These are phyloP conservation scores for Microdon myrmicae DNA, from an alignment of 2,888 invertebrate genomes.

Conservation along the genomic window DNA sequence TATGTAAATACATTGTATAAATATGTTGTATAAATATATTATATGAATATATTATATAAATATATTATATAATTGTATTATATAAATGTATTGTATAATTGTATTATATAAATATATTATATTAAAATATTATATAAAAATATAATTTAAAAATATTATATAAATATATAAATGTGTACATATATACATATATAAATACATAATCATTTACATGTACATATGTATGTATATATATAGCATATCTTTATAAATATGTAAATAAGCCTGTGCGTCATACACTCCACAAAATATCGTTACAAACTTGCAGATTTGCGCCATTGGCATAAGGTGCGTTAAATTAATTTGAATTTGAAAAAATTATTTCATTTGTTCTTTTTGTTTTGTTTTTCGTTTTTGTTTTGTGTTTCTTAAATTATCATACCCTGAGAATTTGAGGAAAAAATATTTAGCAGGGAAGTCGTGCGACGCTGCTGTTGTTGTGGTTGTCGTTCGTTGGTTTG, in stretches of 20 bases:
- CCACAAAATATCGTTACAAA: slow-evolving; percentile 47
- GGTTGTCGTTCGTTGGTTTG: slow-evolving; percentile 56
- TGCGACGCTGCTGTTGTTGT: slow-evolving; percentile 73
- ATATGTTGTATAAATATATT: too few relatives aligned
- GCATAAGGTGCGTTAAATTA: slow-evolving; percentile 39
- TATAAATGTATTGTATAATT: too few relatives aligned
- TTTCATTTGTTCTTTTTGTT: slow-evolving; percentile 22
- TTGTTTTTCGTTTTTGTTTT: slow-evolving; percentile 13
- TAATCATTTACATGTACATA: too few relatives aligned
- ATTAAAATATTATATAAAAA: too few relatives aligned
- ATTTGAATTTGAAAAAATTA: slow-evolving; percentile 30
- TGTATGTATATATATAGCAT: too few relatives aligned
- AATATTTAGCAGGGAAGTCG: slow-evolving; percentile 93
- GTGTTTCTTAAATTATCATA: slow-evolving; percentile 65
- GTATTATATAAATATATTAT: too few relatives aligned
- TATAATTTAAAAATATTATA: too few relatives aligned
- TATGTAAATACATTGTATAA: too few relatives aligned
- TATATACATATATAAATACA: too few relatives aligned
- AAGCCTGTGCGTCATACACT: slow-evolving; percentile 27
- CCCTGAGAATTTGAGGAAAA: slow-evolving; percentile 96
- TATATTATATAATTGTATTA: too few relatives aligned
- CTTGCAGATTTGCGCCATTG: slow-evolving; percentile 36
- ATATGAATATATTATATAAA: too few relatives aligned
- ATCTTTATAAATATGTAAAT: slow-evolving; percentile 6
- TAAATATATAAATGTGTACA: too few relatives aligned